Base-by-base conservation (phyloP, 2,113 vertebrate species). In the Eidolon helvum region DNA sequence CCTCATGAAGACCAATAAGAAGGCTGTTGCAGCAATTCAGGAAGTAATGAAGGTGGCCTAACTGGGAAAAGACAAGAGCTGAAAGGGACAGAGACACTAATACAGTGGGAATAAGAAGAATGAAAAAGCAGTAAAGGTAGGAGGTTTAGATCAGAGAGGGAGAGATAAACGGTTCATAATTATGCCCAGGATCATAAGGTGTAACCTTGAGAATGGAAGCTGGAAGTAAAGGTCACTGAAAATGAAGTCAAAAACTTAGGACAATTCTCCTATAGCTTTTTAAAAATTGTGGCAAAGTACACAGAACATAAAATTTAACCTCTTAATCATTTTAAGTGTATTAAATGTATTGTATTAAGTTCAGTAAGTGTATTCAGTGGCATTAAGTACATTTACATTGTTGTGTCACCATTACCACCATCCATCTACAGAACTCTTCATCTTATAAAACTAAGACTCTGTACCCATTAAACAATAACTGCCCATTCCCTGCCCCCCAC, bases 401-500 rank as follows among this genome's bases (percentile, higher is more conserved):
- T 14, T 19, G 7, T 22, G 33, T n/a, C 35, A 5, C 57, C 11
- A 10, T 24, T 5, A 22, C 4, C 53, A 38, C 33, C 19, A 7
- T 35, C 30, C 28, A 21, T 16, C 40, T 63, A 45, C 9, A 19
- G 50, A 72, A 10, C 38, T 48, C 12, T n/a, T 35, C n/a, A 33
- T 68, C 24, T 15, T 6, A 21, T 35, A 50, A 66, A 68, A 59
- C 85, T 14, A 10, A 72, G 92, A 66, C 21, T n/a, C 55, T 48
- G 38, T n/a, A 2, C 33, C 16, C 38, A 24, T 26, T 71, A 24
- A 79, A 43, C 21, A 30, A 0, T 1, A 71, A 28, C 57, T 91
- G 35, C 38, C 2, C 2, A 1, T 6, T 30, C 45, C 28, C 24
- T 1, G 1, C 16, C 30, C 48, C 4, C 53, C 22, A 16, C 24